Base-by-base conservation (phyloP, 2,888 invertebrate genomes). In the Apamea crenata region DNA sequence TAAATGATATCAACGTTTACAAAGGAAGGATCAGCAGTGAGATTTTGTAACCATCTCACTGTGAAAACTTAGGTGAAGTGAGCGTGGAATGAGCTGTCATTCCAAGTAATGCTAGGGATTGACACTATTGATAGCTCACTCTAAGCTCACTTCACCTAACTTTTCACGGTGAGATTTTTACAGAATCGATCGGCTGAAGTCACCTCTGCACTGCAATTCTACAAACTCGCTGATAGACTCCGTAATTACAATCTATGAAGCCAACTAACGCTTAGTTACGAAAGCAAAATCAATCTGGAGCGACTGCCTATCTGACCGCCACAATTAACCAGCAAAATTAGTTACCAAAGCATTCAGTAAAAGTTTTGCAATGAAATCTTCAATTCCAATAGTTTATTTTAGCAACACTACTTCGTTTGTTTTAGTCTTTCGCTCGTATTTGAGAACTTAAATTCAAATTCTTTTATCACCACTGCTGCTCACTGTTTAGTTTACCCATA, bases 371-470 rank as follows among this genome's bases (percentile, higher is more conserved):
- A 63, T 25, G 50, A 18, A 8, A 25, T 29, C 18, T 53, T 2
- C 25, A 8, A n/a, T 53, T 32, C n/a, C 53, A 77, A 77, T 25
- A 2, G 29, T 53, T 65, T 76, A 77, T 36, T 21, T 32, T 25
- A 65, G 14, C 29, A n/a, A 32, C 53, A 21, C 44, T 32, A 18
- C 8, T 14, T 65, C 53, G 21, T 47, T 21, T 36, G 32, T 53
- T 70, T 12, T 16, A 50, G 32, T 29, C 21, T 2, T 32, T 32
- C 18, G 1, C 10, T 63, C 10, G 4, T 8, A 32, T 10, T 29
- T 63, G 61, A 29, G 29, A 59, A n/a, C n/a, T 59, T 4, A 59
- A 59, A 25, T n/a, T 56, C 10, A 12, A 47, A 47, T 14, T 47
- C 7, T 40, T 40, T 40, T 40, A 36, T 36, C 47, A 47, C 14